These are phyloP conservation scores for Syngnathus scovelli DNA, from an alignment of 2,113 vertebrate genomes.

Conservation along the genomic window DNA sequence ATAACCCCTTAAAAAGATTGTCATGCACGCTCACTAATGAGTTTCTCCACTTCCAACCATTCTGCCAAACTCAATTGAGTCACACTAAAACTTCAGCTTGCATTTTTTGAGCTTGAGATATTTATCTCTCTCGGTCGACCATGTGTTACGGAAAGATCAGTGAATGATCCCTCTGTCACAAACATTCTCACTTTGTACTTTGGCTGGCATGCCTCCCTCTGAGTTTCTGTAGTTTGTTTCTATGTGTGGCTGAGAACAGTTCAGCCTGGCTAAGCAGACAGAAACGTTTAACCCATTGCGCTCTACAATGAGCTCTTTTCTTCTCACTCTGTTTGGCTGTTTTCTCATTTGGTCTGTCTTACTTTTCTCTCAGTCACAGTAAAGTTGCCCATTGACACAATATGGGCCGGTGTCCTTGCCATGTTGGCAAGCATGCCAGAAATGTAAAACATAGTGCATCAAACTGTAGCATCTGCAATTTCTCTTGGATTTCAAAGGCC, in stretches of 20 bases:
- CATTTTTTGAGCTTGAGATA: conserved; percentile 1
- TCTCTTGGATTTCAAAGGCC: conserved; percentile 3
- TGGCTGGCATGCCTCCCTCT: conserved; percentile 21
- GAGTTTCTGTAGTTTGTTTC: conserved; percentile 13
- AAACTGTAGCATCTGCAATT: conserved; percentile 13
- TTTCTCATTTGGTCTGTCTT: conserved; percentile 21
- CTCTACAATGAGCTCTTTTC: conserved; percentile 43
- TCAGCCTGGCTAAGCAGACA: conserved; percentile 34
- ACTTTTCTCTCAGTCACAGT: conserved; percentile 23
- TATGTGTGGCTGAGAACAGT: conserved; percentile 15
- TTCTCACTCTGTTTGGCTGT: conserved; percentile 17
- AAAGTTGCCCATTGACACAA: conserved; percentile 25
- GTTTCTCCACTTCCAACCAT: neutral
- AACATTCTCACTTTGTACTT: conserved; percentile 22
- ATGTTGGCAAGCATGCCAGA: conserved; percentile 26
- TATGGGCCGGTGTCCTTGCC: neutral
- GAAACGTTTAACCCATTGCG: conserved; percentile 30
- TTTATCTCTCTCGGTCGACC: conserved; percentile 3
- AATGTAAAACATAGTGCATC: conserved; percentile 19
- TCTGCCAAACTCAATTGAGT: neutral
- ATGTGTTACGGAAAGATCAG: conserved; percentile 6
- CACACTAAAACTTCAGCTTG: neutral
- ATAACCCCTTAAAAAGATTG: neutral
- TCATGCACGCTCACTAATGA: no score
- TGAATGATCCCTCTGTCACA: conserved; percentile 41